Conservation (phyloP, 2,113 vertebrate genomes). For the Oryzias woworae region DNA sequence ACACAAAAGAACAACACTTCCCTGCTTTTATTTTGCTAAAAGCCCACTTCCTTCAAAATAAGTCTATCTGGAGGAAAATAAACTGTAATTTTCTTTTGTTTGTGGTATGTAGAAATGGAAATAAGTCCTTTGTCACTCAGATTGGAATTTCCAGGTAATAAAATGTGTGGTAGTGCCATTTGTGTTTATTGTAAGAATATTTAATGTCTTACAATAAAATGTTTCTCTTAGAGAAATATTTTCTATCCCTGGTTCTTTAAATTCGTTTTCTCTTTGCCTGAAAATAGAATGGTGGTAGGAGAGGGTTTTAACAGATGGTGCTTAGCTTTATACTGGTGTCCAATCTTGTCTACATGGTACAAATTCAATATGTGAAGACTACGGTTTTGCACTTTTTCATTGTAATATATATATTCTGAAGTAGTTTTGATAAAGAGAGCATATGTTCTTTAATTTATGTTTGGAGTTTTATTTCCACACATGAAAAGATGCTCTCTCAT, state of each 20-base stretch:
- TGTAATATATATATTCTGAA: too few relatives aligned
- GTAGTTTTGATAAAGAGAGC: too few relatives aligned
- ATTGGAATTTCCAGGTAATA: constrained; percentile 66
- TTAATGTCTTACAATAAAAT: constrained; percentile 15
- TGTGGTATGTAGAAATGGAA: constrained; percentile 50
- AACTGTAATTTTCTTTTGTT: constrained; percentile 47
- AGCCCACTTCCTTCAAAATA: background rate
- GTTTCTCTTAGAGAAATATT: constrained; percentile 11
- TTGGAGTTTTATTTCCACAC: background rate
- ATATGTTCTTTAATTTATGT: too few relatives aligned
- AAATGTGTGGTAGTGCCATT: constrained; percentile 15
- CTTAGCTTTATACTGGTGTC: too few relatives aligned
- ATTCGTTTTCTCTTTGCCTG: constrained; percentile 1
- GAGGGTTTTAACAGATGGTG: too few relatives aligned
- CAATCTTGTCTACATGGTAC: too few relatives aligned
- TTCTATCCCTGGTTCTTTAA: background rate
- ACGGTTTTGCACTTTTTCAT: too few relatives aligned
- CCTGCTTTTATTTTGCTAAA: background rate
- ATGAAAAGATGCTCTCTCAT: background rate
- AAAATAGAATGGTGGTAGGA: too few relatives aligned
- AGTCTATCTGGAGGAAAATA: constrained; percentile 12
- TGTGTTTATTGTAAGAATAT: constrained; percentile 19
- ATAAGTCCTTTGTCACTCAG: constrained; percentile 60
- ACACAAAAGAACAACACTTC: background rate
- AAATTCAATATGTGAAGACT: too few relatives aligned